Percentiles rank a stretch among this genome's conserved stretches.
Conservation (phyloP, 2,888 invertebrate species). For the Drosophila maculinotata region DNA sequence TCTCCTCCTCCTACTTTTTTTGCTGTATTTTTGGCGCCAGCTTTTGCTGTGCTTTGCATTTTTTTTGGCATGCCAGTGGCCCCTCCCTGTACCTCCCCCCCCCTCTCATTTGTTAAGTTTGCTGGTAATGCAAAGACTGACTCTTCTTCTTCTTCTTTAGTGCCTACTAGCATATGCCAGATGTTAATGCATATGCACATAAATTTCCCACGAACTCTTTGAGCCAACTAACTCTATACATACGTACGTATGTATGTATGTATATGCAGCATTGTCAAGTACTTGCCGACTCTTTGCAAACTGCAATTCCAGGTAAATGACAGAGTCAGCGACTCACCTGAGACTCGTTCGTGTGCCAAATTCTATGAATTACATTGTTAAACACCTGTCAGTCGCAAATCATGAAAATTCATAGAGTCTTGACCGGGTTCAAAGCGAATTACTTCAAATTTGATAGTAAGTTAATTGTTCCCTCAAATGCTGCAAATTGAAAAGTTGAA, state of each 20-base stretch:
- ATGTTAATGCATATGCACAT: slow-evolving; percentile 77
- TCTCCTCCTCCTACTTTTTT: not conserved
- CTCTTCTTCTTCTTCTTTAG: not conserved
- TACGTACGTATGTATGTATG: too few species aligned
- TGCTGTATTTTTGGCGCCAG: slow-evolving; percentile 39
- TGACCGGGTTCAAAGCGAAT: too few species aligned
- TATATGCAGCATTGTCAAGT: slow-evolving; percentile 36
- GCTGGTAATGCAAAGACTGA: slow-evolving; percentile 20
- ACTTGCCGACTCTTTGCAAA: slow-evolving; percentile 5
- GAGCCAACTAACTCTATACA: slow-evolving; percentile 18
- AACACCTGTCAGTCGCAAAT: not conserved
- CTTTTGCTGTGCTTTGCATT: slow-evolving; percentile 43
- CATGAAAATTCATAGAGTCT: slow-evolving; percentile 1
- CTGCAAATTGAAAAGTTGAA: too few species aligned
- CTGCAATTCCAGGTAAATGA: slow-evolving; percentile 24
- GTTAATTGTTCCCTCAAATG: too few species aligned
- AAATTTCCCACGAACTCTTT: slow-evolving; percentile 47
- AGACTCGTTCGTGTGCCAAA: slow-evolving; percentile 4
- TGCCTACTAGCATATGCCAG: slow-evolving; percentile 44
- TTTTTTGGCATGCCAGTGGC: slow-evolving; percentile 36
- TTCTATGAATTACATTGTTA: slow-evolving; percentile 15
- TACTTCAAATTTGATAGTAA: too few species aligned
- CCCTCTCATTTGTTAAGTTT: slow-evolving; percentile 74
- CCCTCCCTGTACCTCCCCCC: too few species aligned
- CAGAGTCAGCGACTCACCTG: not conserved